These are phyloP conservation scores for Solenodon paradoxus DNA, from an alignment of 2,113 vertebrate species.

Conservation along the genomic window DNA sequence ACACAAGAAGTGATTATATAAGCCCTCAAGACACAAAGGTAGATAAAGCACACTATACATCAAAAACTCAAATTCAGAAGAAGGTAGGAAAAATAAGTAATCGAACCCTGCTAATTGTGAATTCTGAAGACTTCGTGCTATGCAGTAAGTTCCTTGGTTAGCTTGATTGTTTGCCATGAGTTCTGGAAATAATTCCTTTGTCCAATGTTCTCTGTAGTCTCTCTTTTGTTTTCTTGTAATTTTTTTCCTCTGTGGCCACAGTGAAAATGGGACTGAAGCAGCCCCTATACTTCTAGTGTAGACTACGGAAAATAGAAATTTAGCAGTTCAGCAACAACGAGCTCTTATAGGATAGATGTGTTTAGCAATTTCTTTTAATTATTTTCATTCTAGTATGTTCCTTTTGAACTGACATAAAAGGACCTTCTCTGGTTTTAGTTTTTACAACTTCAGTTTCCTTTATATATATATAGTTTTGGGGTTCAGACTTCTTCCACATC, in stretches of 20 bases:
- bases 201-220: not conserved
- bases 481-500: not conserved
- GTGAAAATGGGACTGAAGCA: not conserved
- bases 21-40: not conserved
- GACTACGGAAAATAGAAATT: not conserved
- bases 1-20: not conserved
- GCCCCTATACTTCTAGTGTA: not conserved
- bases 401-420: not conserved
- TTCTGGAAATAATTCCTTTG: not conserved
- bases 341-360: not conserved
- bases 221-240: not conserved
- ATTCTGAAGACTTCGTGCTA: not conserved
- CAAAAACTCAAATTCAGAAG: not conserved
- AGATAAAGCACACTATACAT: not conserved
- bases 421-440: not conserved
- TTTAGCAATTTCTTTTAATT: not conserved
- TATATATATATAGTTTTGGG: not conserved
- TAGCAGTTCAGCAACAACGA: not conserved
- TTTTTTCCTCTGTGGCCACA: not conserved
- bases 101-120: not conserved
- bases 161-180: not conserved
- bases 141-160: not conserved
- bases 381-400: not conserved
- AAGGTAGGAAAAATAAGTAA: not conserved
- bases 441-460: not conserved